Percentiles rank a stretch among this genome's conserved stretches.
Conservation (phyloP, 1,140 invertebrate species). For the Hyphantria cunea region DNA sequence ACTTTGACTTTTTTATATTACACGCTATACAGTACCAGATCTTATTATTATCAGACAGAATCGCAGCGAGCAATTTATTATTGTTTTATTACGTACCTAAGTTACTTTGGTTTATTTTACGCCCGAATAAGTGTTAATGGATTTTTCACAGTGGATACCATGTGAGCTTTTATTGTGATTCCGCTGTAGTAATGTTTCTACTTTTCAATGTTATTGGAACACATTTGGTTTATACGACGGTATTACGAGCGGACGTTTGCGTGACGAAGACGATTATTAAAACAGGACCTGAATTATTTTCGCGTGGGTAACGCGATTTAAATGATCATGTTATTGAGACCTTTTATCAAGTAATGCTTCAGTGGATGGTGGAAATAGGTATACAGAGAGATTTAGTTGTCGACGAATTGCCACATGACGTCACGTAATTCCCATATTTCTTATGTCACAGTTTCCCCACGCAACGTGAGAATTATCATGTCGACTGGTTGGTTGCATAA, state of each 20-base stretch:
- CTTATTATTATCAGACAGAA: conserved; percentile 19
- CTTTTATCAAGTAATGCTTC: conserved; percentile 11
- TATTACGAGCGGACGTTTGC: conserved; percentile 53
- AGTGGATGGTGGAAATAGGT: background rate
- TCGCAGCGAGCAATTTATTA: conserved; percentile 49
- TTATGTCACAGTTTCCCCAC: conserved; percentile 3
- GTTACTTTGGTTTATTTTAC: conserved; percentile 61
- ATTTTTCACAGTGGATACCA: conserved; percentile 60
- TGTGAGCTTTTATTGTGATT: conserved; percentile 66
- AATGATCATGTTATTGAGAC: conserved; percentile 6
- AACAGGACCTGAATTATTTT: conserved; percentile 23
- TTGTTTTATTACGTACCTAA: conserved; percentile 60
- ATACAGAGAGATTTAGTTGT: background rate
- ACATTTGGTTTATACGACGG: conserved; percentile 52
- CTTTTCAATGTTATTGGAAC: conserved; percentile 63
- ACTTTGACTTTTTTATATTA: conserved; percentile 34
- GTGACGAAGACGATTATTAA: conserved; percentile 59
- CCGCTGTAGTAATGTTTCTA: conserved; percentile 52
- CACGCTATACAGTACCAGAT: conserved; percentile 4
- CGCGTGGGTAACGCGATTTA: conserved; percentile 12
- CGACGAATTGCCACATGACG: background rate
- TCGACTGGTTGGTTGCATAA: conserved; percentile 10
- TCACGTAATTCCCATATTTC: conserved; percentile 13
- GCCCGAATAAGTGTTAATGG: conserved; percentile 67
- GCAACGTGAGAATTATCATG: conserved; percentile 5